phyloP scores from a whole-genome alignment of 1,140 invertebrate genomes.

The Drosophila sturtevanti region DNA sequence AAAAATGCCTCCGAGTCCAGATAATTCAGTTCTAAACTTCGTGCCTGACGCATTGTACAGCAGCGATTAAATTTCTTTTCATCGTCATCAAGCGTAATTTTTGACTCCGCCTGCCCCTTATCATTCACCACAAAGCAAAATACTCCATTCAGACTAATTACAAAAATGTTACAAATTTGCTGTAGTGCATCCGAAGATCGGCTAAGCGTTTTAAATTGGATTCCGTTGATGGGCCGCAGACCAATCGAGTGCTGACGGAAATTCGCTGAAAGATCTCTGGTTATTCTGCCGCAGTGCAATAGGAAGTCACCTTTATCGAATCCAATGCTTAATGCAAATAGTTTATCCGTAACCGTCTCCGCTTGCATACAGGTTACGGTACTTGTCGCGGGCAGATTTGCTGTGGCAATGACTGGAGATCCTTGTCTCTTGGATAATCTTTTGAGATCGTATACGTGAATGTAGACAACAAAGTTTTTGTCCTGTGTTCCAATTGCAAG shows the following conservation, averaged over 20 bases:
- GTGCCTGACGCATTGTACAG: conserved; percentile 42
- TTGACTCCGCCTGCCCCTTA: conserved; percentile 30
- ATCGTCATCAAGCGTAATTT: conserved; percentile 31
- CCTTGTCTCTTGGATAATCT: conserved; percentile 42
- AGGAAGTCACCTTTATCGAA: conserved; percentile 56
- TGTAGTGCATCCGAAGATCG: background rate
- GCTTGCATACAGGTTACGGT: conserved; percentile 23
- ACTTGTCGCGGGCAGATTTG: conserved; percentile 26
- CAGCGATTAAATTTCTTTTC: conserved; percentile 35
- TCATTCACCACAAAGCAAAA: conserved; percentile 48
- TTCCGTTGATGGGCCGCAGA: conserved; percentile 42
- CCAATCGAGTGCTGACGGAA: conserved; percentile 38
- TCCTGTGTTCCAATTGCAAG: conserved; percentile 40
- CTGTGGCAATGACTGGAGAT: conserved; percentile 27
- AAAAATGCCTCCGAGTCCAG: conserved; percentile 27
- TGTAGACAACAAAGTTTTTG: conserved; percentile 7
- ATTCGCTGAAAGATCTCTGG: conserved; percentile 26
- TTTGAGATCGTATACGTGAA: conserved; percentile 51
- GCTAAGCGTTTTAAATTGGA: conserved; percentile 37
- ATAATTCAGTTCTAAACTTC: conserved; percentile 8
- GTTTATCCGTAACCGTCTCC: conserved; percentile 31
- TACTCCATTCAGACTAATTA: conserved; percentile 41
- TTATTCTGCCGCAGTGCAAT: conserved; percentile 49
- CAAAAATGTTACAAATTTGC: conserved; percentile 33
- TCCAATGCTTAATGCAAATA: conserved; percentile 44